These are phyloP conservation scores for Odobenus rosmarus DNA, from an alignment of 2,113 vertebrate species.

Conservation along the genomic window DNA sequence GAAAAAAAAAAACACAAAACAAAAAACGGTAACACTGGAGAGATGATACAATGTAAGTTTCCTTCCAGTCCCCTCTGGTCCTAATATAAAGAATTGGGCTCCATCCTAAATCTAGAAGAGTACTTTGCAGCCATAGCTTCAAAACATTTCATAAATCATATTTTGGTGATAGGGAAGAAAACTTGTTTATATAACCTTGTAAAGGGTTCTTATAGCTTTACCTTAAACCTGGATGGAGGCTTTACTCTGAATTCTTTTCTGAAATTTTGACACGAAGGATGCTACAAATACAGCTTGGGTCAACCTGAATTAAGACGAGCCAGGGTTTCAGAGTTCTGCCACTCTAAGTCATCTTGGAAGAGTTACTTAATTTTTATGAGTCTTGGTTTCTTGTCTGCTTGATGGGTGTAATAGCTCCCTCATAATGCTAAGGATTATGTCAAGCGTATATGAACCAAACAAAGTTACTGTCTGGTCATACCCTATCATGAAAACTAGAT, in stretches of 20 bases:
- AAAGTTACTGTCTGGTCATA: background rate
- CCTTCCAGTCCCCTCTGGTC: background rate
- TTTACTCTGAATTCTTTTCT: background rate
- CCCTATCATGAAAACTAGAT: background rate
- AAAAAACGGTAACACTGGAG: background rate
- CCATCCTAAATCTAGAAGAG: background rate
- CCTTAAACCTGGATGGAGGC: background rate
- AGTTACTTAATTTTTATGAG: background rate
- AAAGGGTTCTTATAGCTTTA: background rate
- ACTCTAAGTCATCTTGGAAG: background rate
- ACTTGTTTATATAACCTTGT: background rate
- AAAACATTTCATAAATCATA: conserved; percentile 4
- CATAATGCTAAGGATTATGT: background rate
- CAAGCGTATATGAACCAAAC: background rate
- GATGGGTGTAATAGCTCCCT: background rate
- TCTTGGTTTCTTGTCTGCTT: background rate
- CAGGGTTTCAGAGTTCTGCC: background rate
- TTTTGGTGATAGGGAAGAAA: background rate
- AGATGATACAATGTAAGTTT: background rate
- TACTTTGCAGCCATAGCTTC: background rate
- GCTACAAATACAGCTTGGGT: background rate
- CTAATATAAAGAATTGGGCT: background rate
- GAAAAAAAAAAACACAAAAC: background rate
- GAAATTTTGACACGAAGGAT: background rate
- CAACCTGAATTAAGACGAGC: background rate